These are phyloP conservation scores for Maccullochella peelii DNA, from an alignment of 2,113 vertebrate species.

Conservation along the genomic window DNA sequence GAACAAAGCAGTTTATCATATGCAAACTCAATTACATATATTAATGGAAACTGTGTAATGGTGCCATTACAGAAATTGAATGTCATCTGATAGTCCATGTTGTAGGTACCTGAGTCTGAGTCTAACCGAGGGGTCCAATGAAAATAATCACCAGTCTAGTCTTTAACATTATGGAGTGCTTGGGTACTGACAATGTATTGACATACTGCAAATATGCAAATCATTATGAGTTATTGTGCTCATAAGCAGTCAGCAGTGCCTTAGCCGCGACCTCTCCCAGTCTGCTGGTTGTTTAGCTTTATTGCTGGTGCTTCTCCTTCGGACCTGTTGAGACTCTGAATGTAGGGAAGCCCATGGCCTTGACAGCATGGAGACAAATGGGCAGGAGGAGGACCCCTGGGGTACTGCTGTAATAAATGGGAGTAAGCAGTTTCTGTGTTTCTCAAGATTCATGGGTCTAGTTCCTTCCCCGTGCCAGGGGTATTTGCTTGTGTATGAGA, in stretches of 20 bases:
- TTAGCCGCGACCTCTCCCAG: conserved; percentile 4
- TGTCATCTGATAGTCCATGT: background rate
- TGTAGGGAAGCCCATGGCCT: conserved; percentile 11
- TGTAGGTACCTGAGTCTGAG: background rate
- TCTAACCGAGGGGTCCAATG: background rate
- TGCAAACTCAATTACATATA: background rate
- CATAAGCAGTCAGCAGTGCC: background rate
- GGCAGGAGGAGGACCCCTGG: conserved; percentile 40
- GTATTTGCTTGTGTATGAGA: conserved; percentile 36
- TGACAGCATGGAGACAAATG: conserved; percentile 68
- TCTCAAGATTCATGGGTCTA: conserved; percentile 68
- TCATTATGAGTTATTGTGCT: conserved; percentile 32
- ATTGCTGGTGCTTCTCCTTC: conserved; percentile 13
- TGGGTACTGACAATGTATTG: background rate
- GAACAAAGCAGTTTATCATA: conserved; percentile 2
- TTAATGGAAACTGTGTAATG: background rate
- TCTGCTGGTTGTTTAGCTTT: conserved; percentile 26
- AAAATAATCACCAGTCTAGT: background rate
- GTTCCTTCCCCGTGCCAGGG: conserved; percentile 13
- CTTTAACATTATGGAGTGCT: background rate
- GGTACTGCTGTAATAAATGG: conserved; percentile 69
- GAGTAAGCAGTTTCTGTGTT: conserved; percentile 55
- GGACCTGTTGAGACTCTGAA: conserved; percentile 34
- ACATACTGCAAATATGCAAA: background rate
- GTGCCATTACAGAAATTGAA: conserved; percentile 17